Evolutionary conservation across 2,113 vertebrate species (phyloP).

Genomic region (Coptodon bakossiorum): DNA sequence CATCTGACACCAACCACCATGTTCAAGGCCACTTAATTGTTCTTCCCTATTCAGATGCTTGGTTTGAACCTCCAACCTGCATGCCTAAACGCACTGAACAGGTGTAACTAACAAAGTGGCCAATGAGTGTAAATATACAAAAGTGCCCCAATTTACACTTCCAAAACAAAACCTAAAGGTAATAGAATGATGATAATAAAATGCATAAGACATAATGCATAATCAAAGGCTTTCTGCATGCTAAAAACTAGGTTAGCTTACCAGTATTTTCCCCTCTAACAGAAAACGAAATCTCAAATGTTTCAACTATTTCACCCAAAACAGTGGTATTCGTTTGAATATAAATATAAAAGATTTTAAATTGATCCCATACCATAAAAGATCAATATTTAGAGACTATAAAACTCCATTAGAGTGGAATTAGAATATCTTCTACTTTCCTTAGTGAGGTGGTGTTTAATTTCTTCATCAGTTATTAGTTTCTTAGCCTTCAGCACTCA

Average conservation of each 20-base stretch:
- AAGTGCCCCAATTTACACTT: neutral
- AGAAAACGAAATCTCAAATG: neutral
- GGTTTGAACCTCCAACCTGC: neutral
- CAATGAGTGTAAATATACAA: neutral
- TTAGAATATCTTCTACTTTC: neutral
- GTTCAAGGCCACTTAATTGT: neutral
- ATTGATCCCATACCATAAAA: neutral
- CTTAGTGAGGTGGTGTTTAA: conserved; percentile 7
- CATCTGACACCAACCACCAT: neutral
- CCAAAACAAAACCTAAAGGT: neutral
- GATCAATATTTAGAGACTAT: neutral
- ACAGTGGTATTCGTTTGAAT: neutral
- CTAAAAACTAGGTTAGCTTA: neutral
- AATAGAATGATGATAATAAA: neutral
- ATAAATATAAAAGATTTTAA: neutral
- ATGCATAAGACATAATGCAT: neutral
- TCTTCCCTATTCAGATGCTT: neutral
- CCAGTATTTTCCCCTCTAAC: neutral
- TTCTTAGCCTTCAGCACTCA: conserved; percentile 13
- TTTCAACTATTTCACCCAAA: neutral
- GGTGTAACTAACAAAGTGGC: neutral
- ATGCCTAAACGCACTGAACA: neutral
- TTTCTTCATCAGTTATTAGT: conserved; percentile 52
- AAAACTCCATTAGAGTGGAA: neutral
- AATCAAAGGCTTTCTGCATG: neutral